phyloP scores from a whole-genome alignment of 2,888 invertebrate genomes.

The Mantis religiosa region DNA sequence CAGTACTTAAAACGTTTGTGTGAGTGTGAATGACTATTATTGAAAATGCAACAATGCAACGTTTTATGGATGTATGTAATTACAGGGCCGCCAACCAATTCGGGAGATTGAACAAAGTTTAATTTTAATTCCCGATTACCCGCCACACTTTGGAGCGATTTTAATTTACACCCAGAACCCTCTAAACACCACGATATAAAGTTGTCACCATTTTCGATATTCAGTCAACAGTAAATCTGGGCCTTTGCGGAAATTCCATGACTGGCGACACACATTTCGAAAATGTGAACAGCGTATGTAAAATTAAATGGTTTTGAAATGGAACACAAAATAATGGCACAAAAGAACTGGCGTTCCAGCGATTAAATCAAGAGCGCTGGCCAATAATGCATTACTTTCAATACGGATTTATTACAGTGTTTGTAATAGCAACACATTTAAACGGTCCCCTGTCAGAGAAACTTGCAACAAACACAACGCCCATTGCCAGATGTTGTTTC shows the following conservation, averaged over 20 bases:
- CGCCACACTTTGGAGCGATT: background rate
- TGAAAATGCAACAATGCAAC: background rate
- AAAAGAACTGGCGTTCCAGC: background rate
- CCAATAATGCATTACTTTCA: background rate
- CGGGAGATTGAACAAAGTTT: background rate
- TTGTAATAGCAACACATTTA: background rate
- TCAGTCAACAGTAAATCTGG: background rate
- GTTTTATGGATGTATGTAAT: background rate
- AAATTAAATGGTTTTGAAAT: background rate
- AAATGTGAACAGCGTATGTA: background rate
- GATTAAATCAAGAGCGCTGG: background rate
- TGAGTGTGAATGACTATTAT: background rate
- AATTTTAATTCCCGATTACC: background rate
- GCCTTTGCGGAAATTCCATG: background rate
- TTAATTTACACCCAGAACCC: background rate
- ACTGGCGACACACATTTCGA: background rate
- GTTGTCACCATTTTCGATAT: background rate
- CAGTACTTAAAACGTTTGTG: no score
- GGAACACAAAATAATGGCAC: background rate
- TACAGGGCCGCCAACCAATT: background rate
- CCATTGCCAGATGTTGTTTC: background rate
- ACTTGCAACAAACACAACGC: background rate
- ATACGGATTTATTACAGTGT: background rate
- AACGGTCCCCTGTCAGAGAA: background rate
- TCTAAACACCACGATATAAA: background rate